These are phyloP conservation scores for Caenorhabditis briggsae DNA, from an alignment of 1,140 invertebrate species.

Conservation along the genomic window DNA sequence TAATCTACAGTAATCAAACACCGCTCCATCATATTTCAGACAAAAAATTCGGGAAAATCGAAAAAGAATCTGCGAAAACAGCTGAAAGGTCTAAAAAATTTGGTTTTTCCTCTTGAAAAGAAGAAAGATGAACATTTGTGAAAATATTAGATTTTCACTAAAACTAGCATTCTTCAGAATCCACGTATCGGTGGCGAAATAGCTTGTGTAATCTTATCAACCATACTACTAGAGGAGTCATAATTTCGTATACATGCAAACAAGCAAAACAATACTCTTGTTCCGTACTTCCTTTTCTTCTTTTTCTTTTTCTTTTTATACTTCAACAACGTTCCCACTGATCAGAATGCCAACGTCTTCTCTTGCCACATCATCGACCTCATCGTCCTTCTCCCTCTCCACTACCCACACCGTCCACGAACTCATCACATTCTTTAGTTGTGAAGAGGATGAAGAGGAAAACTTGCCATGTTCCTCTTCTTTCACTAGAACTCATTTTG, in stretches of 20 bases:
- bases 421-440: slow-evolving; percentile 28
- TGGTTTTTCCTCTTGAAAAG: too few relatives aligned
- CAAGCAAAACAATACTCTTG: background rate
- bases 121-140: too few relatives aligned
- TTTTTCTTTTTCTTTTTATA: background rate
- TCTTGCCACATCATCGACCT: background rate
- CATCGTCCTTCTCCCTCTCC: slow-evolving; percentile 3
- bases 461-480: background rate
- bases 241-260: background rate
- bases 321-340: background rate
- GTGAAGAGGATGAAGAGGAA: background rate
- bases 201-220: background rate
- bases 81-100: too few relatives aligned
- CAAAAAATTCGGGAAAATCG: too few relatives aligned
- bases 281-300: background rate
- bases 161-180: too few relatives aligned
- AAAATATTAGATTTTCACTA: too few relatives aligned
- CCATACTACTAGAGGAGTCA: background rate
- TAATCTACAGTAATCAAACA: too few relatives aligned
- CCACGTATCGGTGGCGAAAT: too few relatives aligned
- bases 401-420: slow-evolving; percentile 5
- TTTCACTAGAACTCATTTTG: slow-evolving; percentile 17
- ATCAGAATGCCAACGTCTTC: slow-evolving; percentile 27
- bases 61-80: too few relatives aligned
- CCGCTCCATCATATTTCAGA: too few relatives aligned